A percentile compares a stretch with the other conserved stretches of the same genome.
Evolutionary conservation across 1,140 invertebrate species (phyloP).

Genomic region (Procambarus clarkii): DNA sequence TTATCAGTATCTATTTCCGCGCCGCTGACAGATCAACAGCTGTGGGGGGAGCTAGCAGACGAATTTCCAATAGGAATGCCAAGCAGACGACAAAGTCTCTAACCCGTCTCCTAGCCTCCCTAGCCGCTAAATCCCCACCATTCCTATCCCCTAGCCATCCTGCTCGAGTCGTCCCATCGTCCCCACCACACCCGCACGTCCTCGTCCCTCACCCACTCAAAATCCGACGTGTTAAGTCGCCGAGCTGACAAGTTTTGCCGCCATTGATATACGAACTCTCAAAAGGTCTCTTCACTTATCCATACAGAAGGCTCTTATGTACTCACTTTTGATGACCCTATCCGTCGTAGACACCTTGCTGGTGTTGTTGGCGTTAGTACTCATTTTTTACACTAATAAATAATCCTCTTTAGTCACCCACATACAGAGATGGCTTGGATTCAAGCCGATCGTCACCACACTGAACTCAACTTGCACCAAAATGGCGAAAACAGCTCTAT

Average conservation of each 20-base stretch:
- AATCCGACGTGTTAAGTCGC: conserved; percentile 9
- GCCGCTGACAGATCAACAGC: conserved; percentile 36
- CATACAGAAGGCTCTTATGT: conserved; percentile 30
- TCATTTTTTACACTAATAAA: conserved; percentile 70
- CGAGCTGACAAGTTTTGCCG: conserved; percentile 62
- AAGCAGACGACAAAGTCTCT: conserved; percentile 65
- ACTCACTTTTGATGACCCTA: conserved; percentile 70
- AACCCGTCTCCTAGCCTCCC: neutral
- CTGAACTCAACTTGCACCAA: conserved; percentile 65
- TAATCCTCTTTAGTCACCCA: conserved; percentile 70
- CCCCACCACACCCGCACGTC: too few relatives aligned
- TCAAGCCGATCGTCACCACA: conserved; percentile 68
- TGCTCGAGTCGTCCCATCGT: neutral
- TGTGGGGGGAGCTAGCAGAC: conserved; percentile 55
- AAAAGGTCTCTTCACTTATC: neutral
- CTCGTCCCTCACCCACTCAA: neutral
- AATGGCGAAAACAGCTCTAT: conserved; percentile 70
- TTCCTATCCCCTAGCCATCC: neutral
- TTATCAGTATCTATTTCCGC: neutral
- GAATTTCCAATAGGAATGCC: conserved; percentile 68
- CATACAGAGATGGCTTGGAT: conserved; percentile 69
- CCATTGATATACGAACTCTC: conserved; percentile 42
- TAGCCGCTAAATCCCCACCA: neutral
- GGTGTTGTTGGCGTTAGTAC: conserved; percentile 70
- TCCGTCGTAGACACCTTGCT: conserved; percentile 69